Conservation (phyloP, 2,113 vertebrate genomes). For the Boleophthalmus pectinirostris region DNA sequence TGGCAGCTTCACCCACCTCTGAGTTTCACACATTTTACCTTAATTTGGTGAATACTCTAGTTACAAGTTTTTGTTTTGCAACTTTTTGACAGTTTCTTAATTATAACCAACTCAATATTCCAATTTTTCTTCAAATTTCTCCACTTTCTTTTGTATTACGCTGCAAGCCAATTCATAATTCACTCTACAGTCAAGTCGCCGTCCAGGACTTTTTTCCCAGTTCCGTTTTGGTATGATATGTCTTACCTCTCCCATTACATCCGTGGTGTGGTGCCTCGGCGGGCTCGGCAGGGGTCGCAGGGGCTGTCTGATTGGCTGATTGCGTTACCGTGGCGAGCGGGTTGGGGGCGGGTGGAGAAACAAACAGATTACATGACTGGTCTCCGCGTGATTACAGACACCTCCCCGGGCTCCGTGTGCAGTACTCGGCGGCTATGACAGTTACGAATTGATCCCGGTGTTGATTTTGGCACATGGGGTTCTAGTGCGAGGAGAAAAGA, state of each 20-base stretch:
- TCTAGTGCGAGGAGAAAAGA: not conserved
- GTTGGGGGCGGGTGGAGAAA: slow-evolving; percentile 53
- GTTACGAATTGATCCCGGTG: slow-evolving; percentile 63
- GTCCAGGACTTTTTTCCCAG: not conserved
- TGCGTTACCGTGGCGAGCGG: slow-evolving; percentile 16
- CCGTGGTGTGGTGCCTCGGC: not conserved
- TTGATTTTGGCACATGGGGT: slow-evolving; percentile 24
- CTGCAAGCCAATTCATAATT: not conserved
- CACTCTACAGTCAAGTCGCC: not conserved
- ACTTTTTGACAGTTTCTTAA: not conserved
- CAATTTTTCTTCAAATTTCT: no score
- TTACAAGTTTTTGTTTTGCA: not conserved
- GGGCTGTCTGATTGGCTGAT: slow-evolving; percentile 31
- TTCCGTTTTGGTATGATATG: not conserved
- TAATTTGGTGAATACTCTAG: no score
- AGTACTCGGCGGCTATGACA: slow-evolving; percentile 5
- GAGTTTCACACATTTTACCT: not conserved
- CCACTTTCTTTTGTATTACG: no score
- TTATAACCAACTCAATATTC: not conserved
- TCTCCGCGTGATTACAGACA: slow-evolving; percentile 37
- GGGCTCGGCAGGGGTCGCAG: not conserved
- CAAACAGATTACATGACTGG: slow-evolving; percentile 57
- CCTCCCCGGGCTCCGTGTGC: slow-evolving; percentile 28
- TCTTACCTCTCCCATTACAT: slow-evolving; percentile 7
- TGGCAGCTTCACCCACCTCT: not conserved